phyloP scores from a whole-genome alignment of 2,113 vertebrate species.

The Leptodactylus fuscus region DNA sequence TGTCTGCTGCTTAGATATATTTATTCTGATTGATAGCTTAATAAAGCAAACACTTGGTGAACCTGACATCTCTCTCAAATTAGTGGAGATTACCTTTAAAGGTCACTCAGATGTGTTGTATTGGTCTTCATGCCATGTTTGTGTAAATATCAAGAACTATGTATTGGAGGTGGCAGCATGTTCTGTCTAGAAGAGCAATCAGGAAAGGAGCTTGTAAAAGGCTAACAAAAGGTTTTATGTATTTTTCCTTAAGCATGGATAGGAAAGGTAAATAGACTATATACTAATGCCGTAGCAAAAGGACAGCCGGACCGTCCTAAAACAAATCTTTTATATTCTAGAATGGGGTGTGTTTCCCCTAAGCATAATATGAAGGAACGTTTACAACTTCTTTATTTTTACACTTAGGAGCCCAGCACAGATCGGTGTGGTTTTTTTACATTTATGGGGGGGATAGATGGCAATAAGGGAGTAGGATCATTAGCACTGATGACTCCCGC shows the following conservation, averaged over 20 bases:
- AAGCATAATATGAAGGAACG: too few relatives aligned
- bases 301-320: not conserved
- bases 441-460: too few relatives aligned
- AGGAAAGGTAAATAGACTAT: slow-evolving; percentile 5
- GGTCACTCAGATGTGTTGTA: slow-evolving; percentile 48
- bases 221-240: slow-evolving; percentile 53
- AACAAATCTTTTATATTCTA: not conserved
- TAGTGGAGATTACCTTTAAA: slow-evolving; percentile 59
- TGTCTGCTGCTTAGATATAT: slow-evolving; percentile 24
- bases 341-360: too few relatives aligned
- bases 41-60: slow-evolving; percentile 55
- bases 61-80: slow-evolving; percentile 54
- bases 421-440: too few relatives aligned
- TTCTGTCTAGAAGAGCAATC: slow-evolving; percentile 32
- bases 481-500: too few relatives aligned
- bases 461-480: too few relatives aligned
- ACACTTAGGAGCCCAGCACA: too few relatives aligned
- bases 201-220: slow-evolving; percentile 26
- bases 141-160: slow-evolving; percentile 56
- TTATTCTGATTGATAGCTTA: slow-evolving; percentile 57
- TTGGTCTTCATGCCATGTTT: slow-evolving; percentile 40
- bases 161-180: slow-evolving; percentile 17
- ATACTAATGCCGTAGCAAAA: not conserved
- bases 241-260: slow-evolving; percentile 44
- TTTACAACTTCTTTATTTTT: too few relatives aligned